A percentile compares a stretch with the other conserved stretches of the same genome.
Conservation (phyloP, 2,888 invertebrate species). For the Tinea trinotella region DNA sequence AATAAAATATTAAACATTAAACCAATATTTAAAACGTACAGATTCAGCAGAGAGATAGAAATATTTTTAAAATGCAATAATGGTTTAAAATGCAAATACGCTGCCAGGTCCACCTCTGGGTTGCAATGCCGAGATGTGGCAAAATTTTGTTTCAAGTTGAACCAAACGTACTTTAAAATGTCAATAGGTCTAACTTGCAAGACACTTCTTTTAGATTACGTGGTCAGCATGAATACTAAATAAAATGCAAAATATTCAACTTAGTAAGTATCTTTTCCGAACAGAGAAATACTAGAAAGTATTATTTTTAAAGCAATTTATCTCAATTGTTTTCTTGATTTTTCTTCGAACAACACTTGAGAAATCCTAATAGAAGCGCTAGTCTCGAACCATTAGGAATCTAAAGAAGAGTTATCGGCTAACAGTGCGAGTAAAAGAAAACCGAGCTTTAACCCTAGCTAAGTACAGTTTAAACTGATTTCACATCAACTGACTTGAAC, state of each 20-base stretch:
- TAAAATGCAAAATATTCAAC: not conserved
- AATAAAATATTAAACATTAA: too few relatives aligned
- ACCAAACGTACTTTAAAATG: not conserved
- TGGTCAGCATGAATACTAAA: not conserved
- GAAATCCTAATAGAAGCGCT: conserved; percentile 4
- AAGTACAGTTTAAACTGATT: conserved; percentile 15
- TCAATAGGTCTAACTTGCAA: not conserved
- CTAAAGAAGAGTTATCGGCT: conserved; percentile 12
- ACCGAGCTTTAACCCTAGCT: conserved; percentile 8
- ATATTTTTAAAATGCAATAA: conserved; percentile 1
- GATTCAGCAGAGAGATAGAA: too few relatives aligned
- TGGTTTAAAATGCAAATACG: conserved; percentile 1
- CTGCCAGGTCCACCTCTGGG: not conserved
- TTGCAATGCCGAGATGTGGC: not conserved
- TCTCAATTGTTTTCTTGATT: not conserved
- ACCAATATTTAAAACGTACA: too few relatives aligned
- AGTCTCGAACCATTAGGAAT: conserved; percentile 6
- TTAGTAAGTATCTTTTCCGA: not conserved
- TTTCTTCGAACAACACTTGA: conserved; percentile 3
- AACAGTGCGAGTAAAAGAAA: conserved; percentile 7
- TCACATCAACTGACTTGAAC: not conserved
- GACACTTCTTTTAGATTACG: not conserved
- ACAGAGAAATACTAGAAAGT: not conserved
- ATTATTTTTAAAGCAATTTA: not conserved
- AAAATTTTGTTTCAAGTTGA: not conserved